Evolutionary conservation across 2,888 invertebrate species (phyloP).

Genomic region (Drosophila maculinotata): DNA sequence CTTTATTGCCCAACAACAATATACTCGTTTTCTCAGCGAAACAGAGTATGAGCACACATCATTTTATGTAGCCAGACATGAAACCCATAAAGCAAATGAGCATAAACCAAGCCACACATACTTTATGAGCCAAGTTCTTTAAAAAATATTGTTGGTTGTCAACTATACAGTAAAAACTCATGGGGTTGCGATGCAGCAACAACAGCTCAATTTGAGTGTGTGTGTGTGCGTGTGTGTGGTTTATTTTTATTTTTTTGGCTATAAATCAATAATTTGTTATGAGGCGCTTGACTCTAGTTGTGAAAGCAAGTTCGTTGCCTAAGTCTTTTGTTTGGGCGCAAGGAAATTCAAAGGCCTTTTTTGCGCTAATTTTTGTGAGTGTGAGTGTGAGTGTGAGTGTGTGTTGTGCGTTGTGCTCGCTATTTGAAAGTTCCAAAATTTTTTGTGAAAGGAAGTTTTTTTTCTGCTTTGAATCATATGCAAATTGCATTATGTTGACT

Average conservation of each 20-base stretch:
- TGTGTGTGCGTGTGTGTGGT: slow-evolving; percentile 32
- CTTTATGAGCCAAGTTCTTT: slow-evolving; percentile 34
- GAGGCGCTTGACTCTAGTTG: slow-evolving; percentile 60
- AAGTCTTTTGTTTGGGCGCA: slow-evolving; percentile 74
- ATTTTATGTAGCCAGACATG: slow-evolving; percentile 34
- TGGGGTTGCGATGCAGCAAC: slow-evolving; percentile 2
- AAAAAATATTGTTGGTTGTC: slow-evolving; percentile 23
- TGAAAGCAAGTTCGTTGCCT: slow-evolving; percentile 80
- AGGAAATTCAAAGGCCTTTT: slow-evolving; percentile 65
- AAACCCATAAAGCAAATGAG: slow-evolving; percentile 25
- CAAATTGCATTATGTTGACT: slow-evolving; percentile 67
- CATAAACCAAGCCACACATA: slow-evolving; percentile 27
- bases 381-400: slow-evolving; percentile 9
- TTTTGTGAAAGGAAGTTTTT: slow-evolving; percentile 72
- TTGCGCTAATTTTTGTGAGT: slow-evolving; percentile 46
- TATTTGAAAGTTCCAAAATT: slow-evolving; percentile 71
- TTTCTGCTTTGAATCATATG: slow-evolving; percentile 63
- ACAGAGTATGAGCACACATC: not conserved
- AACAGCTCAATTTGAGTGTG: slow-evolving; percentile 41
- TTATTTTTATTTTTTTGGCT: slow-evolving; percentile 44
- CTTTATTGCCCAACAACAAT: too few species aligned
- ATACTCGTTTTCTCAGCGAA: not conserved
- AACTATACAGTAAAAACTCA: slow-evolving; percentile 23
- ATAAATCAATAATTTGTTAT: slow-evolving; percentile 78
- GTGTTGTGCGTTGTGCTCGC: slow-evolving; percentile 56